Conservation (phyloP, 2,888 invertebrate genomes). For the Steinernema carpocapsae region DNA sequence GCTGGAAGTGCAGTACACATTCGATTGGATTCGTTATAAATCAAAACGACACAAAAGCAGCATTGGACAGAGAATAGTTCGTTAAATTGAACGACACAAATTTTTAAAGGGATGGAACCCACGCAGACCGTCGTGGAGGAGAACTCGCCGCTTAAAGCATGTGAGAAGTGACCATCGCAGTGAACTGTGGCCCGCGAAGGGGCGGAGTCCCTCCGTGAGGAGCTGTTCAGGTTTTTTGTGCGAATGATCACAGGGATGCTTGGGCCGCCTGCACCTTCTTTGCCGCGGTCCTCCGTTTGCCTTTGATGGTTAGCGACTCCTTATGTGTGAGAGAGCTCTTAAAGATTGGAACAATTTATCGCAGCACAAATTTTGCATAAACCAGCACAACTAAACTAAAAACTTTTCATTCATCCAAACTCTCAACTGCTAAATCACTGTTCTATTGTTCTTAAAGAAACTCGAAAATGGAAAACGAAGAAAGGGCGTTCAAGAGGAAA, state of each 20-base stretch:
- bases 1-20: too few species aligned
- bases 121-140: background rate
- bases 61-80: too few species aligned
- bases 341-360: too few species aligned
- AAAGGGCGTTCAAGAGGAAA: background rate
- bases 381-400: too few species aligned
- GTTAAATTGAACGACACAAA: too few species aligned
- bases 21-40: too few species aligned
- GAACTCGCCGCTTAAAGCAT: background rate
- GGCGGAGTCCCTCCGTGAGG: conserved; percentile 11
- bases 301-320: background rate
- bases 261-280: conserved; percentile 7
- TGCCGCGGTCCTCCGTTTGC: background rate
- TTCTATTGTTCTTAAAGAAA: too few species aligned
- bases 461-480: background rate
- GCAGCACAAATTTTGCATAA: too few species aligned
- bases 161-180: conserved; percentile 3
- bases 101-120: too few species aligned
- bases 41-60: too few species aligned
- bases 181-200: conserved; percentile 27
- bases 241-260: background rate
- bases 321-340: background rate
- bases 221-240: conserved; percentile 24
- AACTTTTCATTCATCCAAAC: too few species aligned
- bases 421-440: too few species aligned